Conservation (phyloP, 2,113 vertebrate species). For the Alces alces region DNA sequence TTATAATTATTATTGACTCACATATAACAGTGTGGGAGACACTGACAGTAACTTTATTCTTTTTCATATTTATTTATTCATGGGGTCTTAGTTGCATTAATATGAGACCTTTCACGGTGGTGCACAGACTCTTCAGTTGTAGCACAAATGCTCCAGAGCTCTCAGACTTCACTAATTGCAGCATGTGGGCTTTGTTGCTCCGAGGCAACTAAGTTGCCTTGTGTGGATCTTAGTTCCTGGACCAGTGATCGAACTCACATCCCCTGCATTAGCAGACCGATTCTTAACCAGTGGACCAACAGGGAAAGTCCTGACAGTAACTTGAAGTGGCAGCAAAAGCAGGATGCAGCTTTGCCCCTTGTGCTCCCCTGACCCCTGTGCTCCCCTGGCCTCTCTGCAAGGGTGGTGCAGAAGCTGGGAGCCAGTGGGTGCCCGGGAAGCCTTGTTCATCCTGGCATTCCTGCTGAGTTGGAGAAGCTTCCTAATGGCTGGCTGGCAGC, state of each 20-base stretch:
- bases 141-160: not conserved
- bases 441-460: not conserved
- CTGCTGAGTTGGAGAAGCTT: not conserved
- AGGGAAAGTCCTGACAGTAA: not conserved
- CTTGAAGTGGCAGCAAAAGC: not conserved
- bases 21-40: not conserved
- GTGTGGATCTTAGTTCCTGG: not conserved
- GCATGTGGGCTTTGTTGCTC: not conserved
- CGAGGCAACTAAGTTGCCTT: not conserved
- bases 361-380: not conserved
- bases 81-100: not conserved
- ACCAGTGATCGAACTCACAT: not conserved
- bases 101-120: not conserved
- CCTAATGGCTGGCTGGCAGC: not conserved
- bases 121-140: not conserved
- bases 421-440: accelerated
- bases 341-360: too few species aligned
- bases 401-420: accelerated
- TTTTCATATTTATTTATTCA: not conserved
- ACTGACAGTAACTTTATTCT: not conserved
- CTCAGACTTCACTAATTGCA: not conserved
- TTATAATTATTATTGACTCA: not conserved
- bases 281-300: not conserved
- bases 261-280: not conserved
- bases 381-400: too few species aligned